Conservation (phyloP, 2,113 vertebrate species). For the Nesospiza acunhae region DNA sequence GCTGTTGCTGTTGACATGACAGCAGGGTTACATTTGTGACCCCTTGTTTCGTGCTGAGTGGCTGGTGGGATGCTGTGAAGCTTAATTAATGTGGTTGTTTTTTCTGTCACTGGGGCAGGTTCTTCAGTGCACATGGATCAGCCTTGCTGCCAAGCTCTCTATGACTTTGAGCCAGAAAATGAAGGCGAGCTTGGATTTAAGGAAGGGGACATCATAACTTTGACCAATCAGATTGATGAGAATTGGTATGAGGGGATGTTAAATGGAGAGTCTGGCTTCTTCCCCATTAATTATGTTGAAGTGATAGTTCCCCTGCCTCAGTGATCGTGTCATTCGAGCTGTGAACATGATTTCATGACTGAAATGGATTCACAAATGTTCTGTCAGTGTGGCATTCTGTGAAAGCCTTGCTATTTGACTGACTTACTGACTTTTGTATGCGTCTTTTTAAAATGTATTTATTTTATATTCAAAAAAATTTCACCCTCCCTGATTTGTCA, state of each 20-base stretch:
- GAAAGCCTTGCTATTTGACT: conserved; percentile 76
- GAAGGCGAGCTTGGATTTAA: conserved; percentile 94
- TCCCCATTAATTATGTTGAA: conserved; percentile 93
- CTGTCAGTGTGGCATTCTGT: conserved; percentile 73
- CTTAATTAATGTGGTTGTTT: not conserved
- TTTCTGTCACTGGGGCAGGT: conserved; percentile 73
- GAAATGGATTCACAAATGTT: conserved; percentile 70
- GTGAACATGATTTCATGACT: conserved; percentile 54
- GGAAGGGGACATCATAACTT: conserved; percentile 91
- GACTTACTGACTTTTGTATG: conserved; percentile 77
- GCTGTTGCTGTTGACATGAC: not conserved
- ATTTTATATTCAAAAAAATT: conserved; percentile 76
- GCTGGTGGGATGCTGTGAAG: not conserved
- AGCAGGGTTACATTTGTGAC: not conserved
- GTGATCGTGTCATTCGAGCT: conserved; percentile 68
- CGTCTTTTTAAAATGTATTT: conserved; percentile 82
- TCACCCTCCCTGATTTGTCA: conserved; percentile 64
- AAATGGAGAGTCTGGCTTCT: conserved; percentile 89
- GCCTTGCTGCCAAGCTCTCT: conserved; percentile 92
- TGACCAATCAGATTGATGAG: conserved; percentile 94
- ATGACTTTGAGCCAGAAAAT: conserved; percentile 94
- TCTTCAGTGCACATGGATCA: conserved; percentile 81
- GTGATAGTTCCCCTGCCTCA: conserved; percentile 90
- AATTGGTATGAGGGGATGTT: conserved; percentile 97
- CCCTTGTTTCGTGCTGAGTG: not conserved